These are phyloP conservation scores for Salmo trutta DNA, from an alignment of 2,797 vertebrate species.

Conservation along the genomic window DNA sequence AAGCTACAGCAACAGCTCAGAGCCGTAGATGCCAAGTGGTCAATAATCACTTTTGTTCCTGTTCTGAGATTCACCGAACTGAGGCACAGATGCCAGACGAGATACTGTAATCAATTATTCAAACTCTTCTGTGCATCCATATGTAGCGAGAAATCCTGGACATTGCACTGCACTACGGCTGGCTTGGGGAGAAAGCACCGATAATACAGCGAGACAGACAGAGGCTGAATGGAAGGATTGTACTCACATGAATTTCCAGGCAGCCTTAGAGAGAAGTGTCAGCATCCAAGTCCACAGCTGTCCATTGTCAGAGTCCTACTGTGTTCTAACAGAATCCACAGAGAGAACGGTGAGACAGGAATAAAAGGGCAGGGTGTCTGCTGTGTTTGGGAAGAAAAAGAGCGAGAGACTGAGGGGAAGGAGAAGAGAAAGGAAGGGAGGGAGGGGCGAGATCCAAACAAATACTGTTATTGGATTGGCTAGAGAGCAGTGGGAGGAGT, in stretches of 20 bases:
- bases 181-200: slow-evolving; percentile 48
- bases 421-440: slow-evolving; percentile 58
- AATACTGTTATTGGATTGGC: slow-evolving; percentile 49
- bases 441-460: slow-evolving; percentile 34
- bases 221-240: slow-evolving; percentile 28
- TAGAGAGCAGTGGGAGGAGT: slow-evolving; percentile 51
- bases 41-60: slow-evolving; percentile 14
- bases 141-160: slow-evolving; percentile 37
- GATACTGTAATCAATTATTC: slow-evolving; percentile 63
- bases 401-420: slow-evolving; percentile 55
- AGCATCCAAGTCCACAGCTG: slow-evolving; percentile 51
- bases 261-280: slow-evolving; percentile 56
- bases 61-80: slow-evolving; percentile 28
- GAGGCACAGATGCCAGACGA: slow-evolving; percentile 46
- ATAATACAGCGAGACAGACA: slow-evolving; percentile 12
- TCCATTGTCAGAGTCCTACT: slow-evolving; percentile 63
- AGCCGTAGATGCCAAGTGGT: not conserved
- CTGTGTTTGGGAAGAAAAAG: slow-evolving; percentile 51
- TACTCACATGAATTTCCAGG: slow-evolving; percentile 71
- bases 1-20: slow-evolving; percentile 33
- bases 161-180: slow-evolving; percentile 17
- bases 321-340: slow-evolving; percentile 49
- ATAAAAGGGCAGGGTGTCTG: slow-evolving; percentile 73
- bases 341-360: slow-evolving; percentile 45
- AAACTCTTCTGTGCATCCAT: slow-evolving; percentile 45